Percentiles rank a stretch among this genome's conserved stretches.
Evolutionary conservation across 2,113 vertebrate species (phyloP).

Genomic region (Otocyon megalotis): DNA sequence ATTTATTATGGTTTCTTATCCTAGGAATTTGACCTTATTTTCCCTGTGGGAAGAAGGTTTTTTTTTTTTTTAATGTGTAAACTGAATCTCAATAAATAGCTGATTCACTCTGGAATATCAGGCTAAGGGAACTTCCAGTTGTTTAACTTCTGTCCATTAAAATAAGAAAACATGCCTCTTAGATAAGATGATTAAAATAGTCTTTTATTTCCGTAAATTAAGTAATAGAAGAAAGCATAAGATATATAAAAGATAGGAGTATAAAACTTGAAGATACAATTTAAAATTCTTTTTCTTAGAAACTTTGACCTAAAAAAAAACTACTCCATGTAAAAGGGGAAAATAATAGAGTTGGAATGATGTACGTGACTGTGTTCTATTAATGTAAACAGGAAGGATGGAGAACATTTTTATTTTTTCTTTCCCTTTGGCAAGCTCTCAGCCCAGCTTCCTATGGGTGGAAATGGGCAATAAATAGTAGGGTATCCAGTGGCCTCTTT

Average conservation of each 20-base stretch:
- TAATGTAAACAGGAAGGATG: conserved; percentile 86
- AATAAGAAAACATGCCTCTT: neutral
- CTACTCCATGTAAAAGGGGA: conserved; percentile 81
- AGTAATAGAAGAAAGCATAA: neutral
- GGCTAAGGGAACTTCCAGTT: neutral
- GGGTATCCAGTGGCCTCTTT: conserved; percentile 88
- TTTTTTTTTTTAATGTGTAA: neutral
- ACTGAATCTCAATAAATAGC: neutral
- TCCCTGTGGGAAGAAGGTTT: neutral
- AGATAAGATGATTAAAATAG: neutral
- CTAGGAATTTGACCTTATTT: conserved; percentile 38
- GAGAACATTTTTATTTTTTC: conserved; percentile 77
- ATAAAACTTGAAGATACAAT: conserved; percentile 58
- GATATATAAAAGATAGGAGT: neutral
- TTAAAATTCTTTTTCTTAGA: conserved; percentile 80
- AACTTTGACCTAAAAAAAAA: conserved; percentile 85
- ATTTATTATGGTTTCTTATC: conserved; percentile 32
- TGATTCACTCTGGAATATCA: neutral
- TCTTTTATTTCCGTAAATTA: neutral
- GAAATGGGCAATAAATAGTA: conserved; percentile 90
- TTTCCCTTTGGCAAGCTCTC: conserved; percentile 83
- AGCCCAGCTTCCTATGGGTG: conserved; percentile 87
- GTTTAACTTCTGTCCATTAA: neutral
- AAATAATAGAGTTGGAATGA: conserved; percentile 85
- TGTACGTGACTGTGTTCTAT: conserved; percentile 76